Percentiles rank a stretch among this genome's conserved stretches.
Conservation (phyloP, 2,113 vertebrate species). For the Genyomyrus donnyi region DNA sequence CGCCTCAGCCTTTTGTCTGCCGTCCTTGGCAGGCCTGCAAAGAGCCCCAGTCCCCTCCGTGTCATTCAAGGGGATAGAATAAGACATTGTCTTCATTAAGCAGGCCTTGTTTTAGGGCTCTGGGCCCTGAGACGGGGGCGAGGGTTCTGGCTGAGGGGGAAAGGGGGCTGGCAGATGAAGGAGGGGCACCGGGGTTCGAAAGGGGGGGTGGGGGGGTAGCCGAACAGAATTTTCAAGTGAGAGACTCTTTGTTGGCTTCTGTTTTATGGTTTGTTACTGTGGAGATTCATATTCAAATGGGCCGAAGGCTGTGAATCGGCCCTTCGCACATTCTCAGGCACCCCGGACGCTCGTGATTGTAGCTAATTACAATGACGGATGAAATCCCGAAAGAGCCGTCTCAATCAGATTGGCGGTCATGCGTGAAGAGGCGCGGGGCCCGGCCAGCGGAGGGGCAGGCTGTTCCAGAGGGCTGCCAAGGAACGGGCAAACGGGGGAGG, state of each 20-base stretch:
- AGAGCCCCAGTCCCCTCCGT: constrained; percentile 66
- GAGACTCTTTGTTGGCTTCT: constrained; percentile 66
- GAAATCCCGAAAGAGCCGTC: constrained; percentile 63
- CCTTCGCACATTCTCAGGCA: constrained; percentile 74
- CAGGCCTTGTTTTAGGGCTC: constrained; percentile 74
- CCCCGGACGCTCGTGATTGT: constrained; percentile 72
- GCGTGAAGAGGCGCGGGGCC: constrained; percentile 60
- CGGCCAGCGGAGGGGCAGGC: constrained; percentile 61
- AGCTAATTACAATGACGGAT: constrained; percentile 83
- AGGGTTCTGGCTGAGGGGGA: constrained; percentile 38
- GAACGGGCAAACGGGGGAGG: constrained; percentile 41
- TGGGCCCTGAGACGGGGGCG: constrained; percentile 53
- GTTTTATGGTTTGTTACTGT: constrained; percentile 60
- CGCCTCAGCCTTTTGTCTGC: constrained; percentile 30
- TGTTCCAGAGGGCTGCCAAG: constrained; percentile 60
- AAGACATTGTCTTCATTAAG: constrained; percentile 80
- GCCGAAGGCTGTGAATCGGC: constrained; percentile 68
- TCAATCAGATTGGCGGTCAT: constrained; percentile 76
- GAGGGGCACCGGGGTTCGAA: constrained; percentile 9
- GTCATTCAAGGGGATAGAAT: constrained; percentile 75
- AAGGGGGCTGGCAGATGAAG: not conserved
- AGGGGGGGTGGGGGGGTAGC: constrained; percentile 42
- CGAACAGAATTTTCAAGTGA: constrained; percentile 70
- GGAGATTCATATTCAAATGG: constrained; percentile 88
- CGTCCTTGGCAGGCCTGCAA: constrained; percentile 76